Percentiles rank a stretch among this genome's conserved stretches.
Conservation (phyloP, 2,113 vertebrate genomes). For the Eretmochelys imbricata region DNA sequence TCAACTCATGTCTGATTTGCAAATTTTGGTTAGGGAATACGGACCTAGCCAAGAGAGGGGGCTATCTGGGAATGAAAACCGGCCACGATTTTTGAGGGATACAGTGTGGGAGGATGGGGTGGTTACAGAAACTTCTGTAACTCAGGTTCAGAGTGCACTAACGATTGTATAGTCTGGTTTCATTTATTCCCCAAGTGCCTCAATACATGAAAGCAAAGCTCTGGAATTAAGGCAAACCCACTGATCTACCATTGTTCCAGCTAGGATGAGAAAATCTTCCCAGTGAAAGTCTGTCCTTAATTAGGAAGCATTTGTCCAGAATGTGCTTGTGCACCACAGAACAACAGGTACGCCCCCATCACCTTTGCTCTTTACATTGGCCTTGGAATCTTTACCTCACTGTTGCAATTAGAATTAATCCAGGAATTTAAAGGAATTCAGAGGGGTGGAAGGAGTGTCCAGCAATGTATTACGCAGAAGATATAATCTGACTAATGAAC, state of each 20-base stretch:
- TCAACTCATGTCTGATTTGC: not conserved
- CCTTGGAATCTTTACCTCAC: not conserved
- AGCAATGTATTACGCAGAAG: no score
- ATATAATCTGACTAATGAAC: no score
- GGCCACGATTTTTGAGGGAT: not conserved
- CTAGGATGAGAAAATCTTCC: not conserved
- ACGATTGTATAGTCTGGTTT: not conserved
- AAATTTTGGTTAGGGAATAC: not conserved
- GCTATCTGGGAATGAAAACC: not conserved
- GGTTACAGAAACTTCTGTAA: not conserved
- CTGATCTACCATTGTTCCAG: not conserved
- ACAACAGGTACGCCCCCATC: accelerated
- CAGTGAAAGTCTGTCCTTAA: not conserved
- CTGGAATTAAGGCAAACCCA: not conserved
- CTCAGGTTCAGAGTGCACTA: not conserved
- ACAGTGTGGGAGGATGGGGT: not conserved
- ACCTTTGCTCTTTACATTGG: not conserved
- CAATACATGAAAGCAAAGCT: not conserved
- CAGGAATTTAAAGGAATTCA: not conserved
- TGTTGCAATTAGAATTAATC: accelerated
- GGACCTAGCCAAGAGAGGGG: not conserved
- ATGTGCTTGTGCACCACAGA: not conserved
- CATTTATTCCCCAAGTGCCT: not conserved
- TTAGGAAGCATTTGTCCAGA: not conserved
- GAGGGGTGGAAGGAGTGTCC: not conserved